Conservation (phyloP, 2,888 invertebrate genomes). For the Acrobasis consociella region DNA sequence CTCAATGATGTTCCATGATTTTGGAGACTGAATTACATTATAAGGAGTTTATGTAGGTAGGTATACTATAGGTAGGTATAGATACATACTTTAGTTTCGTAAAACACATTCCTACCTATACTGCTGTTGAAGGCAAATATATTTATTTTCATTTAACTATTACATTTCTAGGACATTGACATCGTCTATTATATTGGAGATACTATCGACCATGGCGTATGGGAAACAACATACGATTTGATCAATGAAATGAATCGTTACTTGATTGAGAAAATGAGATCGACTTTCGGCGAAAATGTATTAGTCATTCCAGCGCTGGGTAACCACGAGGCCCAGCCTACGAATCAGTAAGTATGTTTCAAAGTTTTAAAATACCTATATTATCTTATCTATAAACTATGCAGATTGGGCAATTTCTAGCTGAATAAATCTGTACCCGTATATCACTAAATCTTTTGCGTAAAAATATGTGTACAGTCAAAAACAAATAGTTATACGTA, state of each 20-base stretch:
- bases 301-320: conserved; percentile 88
- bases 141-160: not conserved
- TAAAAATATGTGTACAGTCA: not conserved
- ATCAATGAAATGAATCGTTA: conserved; percentile 84
- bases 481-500: too few relatives aligned
- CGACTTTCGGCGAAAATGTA: conserved; percentile 82
- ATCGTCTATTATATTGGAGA: conserved; percentile 94
- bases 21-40: too few relatives aligned
- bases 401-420: not conserved
- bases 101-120: too few relatives aligned
- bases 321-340: conserved; percentile 93
- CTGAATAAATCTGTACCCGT: not conserved
- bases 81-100: too few relatives aligned
- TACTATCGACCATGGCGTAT: conserved; percentile 92
- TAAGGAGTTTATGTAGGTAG: too few relatives aligned
- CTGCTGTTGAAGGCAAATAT: too few relatives aligned
- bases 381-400: not conserved
- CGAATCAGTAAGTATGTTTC: conserved; percentile 87
- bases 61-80: too few relatives aligned
- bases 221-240: conserved; percentile 88
- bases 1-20: too few relatives aligned
- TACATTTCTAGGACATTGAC: conserved; percentile 77
- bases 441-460: not conserved
- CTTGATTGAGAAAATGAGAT: conserved; percentile 75
- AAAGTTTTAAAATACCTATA: not conserved